Percentiles rank a stretch among this genome's conserved stretches.
phyloP scores from a whole-genome alignment of 2,113 vertebrate genomes.

The Brachirus orientalis region DNA sequence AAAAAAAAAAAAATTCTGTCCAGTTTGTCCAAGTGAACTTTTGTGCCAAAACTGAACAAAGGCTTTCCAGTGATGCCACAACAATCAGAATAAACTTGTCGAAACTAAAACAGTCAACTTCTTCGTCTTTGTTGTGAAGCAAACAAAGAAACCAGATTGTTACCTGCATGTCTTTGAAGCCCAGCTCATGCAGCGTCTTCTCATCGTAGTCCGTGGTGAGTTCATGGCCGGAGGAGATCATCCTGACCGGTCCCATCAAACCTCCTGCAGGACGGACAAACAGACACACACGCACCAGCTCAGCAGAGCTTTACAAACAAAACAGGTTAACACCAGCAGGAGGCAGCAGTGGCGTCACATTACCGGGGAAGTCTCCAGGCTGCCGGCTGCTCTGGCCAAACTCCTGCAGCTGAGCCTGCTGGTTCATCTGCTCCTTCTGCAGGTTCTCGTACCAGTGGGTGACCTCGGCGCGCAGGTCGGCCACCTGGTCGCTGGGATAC shows the following conservation, averaged over 20 bases:
- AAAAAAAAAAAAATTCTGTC: no score
- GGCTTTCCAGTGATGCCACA: no score
- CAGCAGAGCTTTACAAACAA: neutral
- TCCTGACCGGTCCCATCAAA: constrained; percentile 97
- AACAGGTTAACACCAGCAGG: neutral
- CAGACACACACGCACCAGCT: neutral
- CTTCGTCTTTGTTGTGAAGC: neutral
- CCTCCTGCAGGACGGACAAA: constrained; percentile 83
- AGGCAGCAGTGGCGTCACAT: neutral
- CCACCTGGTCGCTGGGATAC: constrained; percentile 98
- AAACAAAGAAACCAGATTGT: neutral
- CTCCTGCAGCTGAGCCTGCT: constrained; percentile 98
- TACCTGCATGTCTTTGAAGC: constrained; percentile 99
- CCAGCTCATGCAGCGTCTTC: constrained; percentile 96
- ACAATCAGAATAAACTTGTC: no score
- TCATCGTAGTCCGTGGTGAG: constrained; percentile 99
- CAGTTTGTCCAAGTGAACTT: no score
- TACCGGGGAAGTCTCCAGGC: constrained; percentile 92
- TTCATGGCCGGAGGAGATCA: constrained; percentile 99
- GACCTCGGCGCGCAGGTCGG: constrained; percentile 96
- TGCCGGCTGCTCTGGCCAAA: constrained; percentile 95
- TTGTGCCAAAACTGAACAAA: no score
- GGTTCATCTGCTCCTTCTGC: constrained; percentile 98
- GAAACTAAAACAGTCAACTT: neutral
- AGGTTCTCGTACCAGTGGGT: constrained; percentile 99